Evolutionary conservation across 2,797 vertebrate species (phyloP).

Genomic region (Rousettus madagascariensis): DNA sequence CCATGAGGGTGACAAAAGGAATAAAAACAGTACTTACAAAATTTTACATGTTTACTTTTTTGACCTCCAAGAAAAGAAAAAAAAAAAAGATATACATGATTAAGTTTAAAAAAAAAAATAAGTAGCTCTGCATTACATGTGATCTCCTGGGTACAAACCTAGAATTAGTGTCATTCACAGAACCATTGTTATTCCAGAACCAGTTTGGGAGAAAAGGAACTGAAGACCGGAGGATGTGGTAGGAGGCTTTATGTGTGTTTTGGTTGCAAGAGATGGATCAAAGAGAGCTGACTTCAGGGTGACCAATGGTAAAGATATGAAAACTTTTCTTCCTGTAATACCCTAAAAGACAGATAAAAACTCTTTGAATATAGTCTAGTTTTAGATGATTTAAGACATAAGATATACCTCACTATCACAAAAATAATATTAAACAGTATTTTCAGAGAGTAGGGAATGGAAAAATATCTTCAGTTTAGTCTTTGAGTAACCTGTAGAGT

Average conservation of each 20-base stretch:
- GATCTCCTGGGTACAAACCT: not conserved
- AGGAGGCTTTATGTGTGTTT: not conserved
- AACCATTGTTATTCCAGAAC: not conserved
- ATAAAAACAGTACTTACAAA: not conserved
- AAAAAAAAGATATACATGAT: not conserved
- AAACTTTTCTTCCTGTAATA: not conserved
- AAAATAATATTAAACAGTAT: slow-evolving; percentile 31
- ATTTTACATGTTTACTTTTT: not conserved
- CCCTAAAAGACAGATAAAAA: not conserved
- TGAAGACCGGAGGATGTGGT: not conserved
- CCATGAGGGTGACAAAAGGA: not conserved
- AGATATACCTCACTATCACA: not conserved
- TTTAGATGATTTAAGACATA: not conserved
- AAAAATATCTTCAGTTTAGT: not conserved
- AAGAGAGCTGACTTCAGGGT: not conserved
- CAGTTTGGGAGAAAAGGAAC: not conserved
- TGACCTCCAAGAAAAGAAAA: slow-evolving; percentile 4
- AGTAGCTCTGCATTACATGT: not conserved
- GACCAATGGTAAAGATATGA: not conserved
- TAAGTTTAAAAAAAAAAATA: not conserved
- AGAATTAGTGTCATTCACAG: not conserved
- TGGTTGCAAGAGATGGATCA: not conserved
- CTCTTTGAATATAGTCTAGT: not conserved
- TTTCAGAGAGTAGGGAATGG: not conserved
- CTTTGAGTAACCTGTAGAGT: not conserved